Base-by-base conservation (phyloP, 2,888 invertebrate species). In the Beris morrisii region DNA sequence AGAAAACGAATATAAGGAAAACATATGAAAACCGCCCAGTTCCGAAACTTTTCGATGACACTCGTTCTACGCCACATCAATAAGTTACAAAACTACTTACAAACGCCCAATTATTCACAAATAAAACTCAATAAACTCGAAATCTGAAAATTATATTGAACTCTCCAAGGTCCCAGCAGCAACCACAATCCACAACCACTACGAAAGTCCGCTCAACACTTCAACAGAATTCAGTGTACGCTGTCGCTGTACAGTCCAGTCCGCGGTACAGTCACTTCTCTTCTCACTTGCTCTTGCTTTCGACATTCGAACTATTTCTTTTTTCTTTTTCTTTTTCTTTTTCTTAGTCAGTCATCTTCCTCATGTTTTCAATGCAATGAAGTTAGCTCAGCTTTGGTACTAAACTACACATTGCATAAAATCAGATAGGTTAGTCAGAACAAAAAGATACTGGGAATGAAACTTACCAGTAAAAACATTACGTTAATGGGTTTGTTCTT, bases 361-460 rank as follows among this genome's bases (percentile, higher is more conserved):
- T 52, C 61, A 61, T 61, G 61, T 61, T 61, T 61, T 61, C 50
- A 52, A 7, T 38, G 61, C 28, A 22, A 38, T 61, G 61, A 61
- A 61, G 61, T 61, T 61, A 48, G 22, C 22, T 22, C 22, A 22
- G 22, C 22, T 22, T 22, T 22, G 22, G 22, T 22, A 22, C 22
- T 22, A 22, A 22, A 22, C 22, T 22, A 22, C 22, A 22, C 22
- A 22, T 22, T 22, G 22, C 22, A 22, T 22, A 22, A 22, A 22
- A 22, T 22, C 22, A 22, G 1, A 22, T 22, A 22, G 22, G 22
- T 22, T 22, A 22, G 22, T 22, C 22, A 22, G 22, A 22, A 22
- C 22, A 22, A 22, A 22, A 22, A 22, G n/a, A 22, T 22, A 22
- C 22, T 22, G 22, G 22, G 22, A 22, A 22, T 22, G 22, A 22